Conservation (phyloP, 1,140 invertebrate genomes). For the Cydia fagiglandana region DNA sequence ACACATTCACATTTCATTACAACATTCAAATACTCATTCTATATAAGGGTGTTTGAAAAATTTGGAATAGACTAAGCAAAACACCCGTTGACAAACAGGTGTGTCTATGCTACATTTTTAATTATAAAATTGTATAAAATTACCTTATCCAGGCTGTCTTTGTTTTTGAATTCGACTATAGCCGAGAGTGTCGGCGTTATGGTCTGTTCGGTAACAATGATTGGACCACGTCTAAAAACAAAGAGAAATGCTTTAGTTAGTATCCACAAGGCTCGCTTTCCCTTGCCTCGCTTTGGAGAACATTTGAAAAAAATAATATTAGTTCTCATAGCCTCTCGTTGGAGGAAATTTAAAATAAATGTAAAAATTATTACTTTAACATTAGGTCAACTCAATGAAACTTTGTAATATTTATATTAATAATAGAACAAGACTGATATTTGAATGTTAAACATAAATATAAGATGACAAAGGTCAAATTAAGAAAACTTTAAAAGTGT, state of each 20-base stretch:
- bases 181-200: slow-evolving; percentile 78
- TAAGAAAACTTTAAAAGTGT: slow-evolving; percentile 42
- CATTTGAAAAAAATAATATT: slow-evolving; percentile 40
- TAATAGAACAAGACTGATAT: background rate
- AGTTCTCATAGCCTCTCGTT: slow-evolving; percentile 11
- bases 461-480: slow-evolving; percentile 32
- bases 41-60: slow-evolving; percentile 49
- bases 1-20: slow-evolving; percentile 37
- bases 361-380: slow-evolving; percentile 35
- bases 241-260: slow-evolving; percentile 75
- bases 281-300: slow-evolving; percentile 59
- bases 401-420: background rate
- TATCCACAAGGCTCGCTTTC: slow-evolving; percentile 54
- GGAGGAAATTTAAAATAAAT: slow-evolving; percentile 37
- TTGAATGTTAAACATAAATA: background rate
- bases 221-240: slow-evolving; percentile 79
- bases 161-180: slow-evolving; percentile 79
- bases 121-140: slow-evolving; percentile 68
- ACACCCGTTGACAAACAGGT: slow-evolving; percentile 37
- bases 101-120: slow-evolving; percentile 22
- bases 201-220: slow-evolving; percentile 78
- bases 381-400: too few species aligned
- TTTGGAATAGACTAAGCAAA: slow-evolving; percentile 58
- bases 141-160: slow-evolving; percentile 78
- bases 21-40: slow-evolving; percentile 78